These are phyloP conservation scores for Diabrotica virgifera DNA, from an alignment of 1,140 invertebrate genomes.

Conservation along the genomic window DNA sequence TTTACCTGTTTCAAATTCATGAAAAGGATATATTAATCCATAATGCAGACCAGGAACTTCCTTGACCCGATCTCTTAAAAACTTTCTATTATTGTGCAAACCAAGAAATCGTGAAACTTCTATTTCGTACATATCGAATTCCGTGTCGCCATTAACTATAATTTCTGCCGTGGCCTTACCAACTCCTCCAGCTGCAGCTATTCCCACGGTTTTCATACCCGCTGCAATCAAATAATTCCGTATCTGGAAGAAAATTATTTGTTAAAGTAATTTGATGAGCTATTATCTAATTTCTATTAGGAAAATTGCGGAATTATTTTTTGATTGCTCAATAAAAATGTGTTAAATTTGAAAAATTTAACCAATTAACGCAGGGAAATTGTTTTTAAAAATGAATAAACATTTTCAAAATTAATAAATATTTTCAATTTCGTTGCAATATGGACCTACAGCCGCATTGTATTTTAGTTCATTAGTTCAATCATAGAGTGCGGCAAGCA, in stretches of 20 bases:
- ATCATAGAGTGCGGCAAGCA: no score
- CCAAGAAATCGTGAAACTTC: constrained; percentile 92
- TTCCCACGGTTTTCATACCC: constrained; percentile 92
- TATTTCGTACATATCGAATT: constrained; percentile 85
- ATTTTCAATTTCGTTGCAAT: no score
- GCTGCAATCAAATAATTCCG: constrained; percentile 94
- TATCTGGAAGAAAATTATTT: constrained; percentile 57
- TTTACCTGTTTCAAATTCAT: constrained; percentile 74
- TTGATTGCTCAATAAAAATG: no score
- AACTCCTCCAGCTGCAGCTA: constrained; percentile 91
- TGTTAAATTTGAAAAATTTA: no score
- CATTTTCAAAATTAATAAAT: no score
- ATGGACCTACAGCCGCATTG: no score
- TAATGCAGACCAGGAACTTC: constrained; percentile 92
- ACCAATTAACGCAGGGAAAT: no score
- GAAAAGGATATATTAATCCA: constrained; percentile 77
- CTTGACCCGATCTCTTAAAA: constrained; percentile 86
- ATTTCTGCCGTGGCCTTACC: constrained; percentile 86
- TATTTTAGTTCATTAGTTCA: no score
- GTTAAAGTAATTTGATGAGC: no score
- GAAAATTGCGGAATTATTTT: no score
- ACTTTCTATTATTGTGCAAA: constrained; percentile 94
- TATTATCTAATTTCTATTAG: no score
- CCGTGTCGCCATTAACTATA: constrained; percentile 78
- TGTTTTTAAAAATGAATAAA: no score